A percentile compares a stretch with the other conserved stretches of the same genome.
phyloP scores from a whole-genome alignment of 2,888 invertebrate genomes.

The Sycophila texana region DNA sequence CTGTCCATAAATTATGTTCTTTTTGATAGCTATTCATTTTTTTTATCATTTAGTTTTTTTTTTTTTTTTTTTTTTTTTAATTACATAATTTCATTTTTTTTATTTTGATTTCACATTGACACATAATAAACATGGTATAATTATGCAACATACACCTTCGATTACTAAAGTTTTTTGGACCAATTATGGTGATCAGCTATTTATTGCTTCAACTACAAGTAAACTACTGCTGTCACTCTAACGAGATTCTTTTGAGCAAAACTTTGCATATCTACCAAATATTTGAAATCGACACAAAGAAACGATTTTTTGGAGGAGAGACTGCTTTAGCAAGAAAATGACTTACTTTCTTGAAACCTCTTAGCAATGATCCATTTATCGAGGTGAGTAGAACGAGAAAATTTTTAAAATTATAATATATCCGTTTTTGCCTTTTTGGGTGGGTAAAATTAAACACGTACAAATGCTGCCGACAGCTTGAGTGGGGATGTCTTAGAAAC shows the following conservation, averaged over 20 bases:
- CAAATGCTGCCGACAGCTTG: conserved; percentile 14
- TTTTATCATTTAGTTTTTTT: too few species aligned
- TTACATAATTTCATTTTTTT: conserved; percentile 9
- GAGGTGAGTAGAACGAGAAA: conserved; percentile 75
- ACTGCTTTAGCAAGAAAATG: conserved; percentile 73
- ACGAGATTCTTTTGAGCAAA: conserved; percentile 62
- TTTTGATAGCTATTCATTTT: too few species aligned
- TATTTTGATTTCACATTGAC: background rate
- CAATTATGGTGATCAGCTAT: conserved; percentile 47
- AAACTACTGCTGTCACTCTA: conserved; percentile 62
- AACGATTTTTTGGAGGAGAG: conserved; percentile 71
- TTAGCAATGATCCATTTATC: conserved; percentile 73
- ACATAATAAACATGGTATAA: background rate
- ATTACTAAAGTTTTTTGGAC: conserved; percentile 39
- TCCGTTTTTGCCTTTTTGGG: conserved; percentile 68
- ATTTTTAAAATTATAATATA: conserved; percentile 70
- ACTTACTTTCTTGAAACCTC: conserved; percentile 74
- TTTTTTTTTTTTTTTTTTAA: too few species aligned
- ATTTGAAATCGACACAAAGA: conserved; percentile 65
- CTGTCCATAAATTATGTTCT: too few species aligned
- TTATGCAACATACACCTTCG: background rate
- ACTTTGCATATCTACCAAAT: conserved; percentile 62
- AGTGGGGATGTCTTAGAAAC: background rate
- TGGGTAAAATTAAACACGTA: conserved; percentile 62
- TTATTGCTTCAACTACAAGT: conserved; percentile 61